Percentiles rank a stretch among this genome's conserved stretches.
phyloP scores from a whole-genome alignment of 1,140 invertebrate genomes.

The Trinorchestia longiramus region DNA sequence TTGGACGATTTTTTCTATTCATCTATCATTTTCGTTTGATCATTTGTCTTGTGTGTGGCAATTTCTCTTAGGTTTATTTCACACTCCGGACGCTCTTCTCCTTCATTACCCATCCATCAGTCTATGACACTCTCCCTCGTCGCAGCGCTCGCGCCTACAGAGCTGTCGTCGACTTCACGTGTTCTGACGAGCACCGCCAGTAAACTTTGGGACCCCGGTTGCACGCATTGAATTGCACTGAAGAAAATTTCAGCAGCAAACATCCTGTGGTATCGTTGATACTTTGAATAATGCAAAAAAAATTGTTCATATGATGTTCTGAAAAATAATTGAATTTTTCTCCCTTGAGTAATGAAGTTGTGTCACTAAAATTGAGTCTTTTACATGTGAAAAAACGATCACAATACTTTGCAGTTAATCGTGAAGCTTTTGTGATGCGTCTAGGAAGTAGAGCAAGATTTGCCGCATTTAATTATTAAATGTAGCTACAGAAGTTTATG shows the following conservation, averaged over 20 bases:
- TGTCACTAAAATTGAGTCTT: neutral
- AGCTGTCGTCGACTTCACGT: neutral
- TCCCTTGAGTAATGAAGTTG: neutral
- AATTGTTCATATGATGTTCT: neutral
- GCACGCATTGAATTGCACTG: neutral
- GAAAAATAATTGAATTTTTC: neutral
- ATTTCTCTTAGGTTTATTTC: conserved; percentile 55
- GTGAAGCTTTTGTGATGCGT: neutral
- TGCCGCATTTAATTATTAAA: neutral
- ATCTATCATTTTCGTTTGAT: conserved; percentile 53
- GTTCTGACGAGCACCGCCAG: neutral
- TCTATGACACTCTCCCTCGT: conserved; percentile 45
- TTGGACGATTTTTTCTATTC: conserved; percentile 25
- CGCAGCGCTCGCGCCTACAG: neutral
- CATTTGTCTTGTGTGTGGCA: conserved; percentile 55
- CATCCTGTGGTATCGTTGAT: neutral
- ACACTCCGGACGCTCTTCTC: conserved; percentile 54
- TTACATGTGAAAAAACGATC: neutral
- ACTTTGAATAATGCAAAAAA: neutral
- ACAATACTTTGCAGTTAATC: neutral
- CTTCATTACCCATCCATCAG: conserved; percentile 55
- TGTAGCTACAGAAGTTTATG: neutral
- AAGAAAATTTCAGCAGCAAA: neutral
- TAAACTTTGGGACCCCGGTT: neutral
- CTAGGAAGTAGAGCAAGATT: neutral